A percentile compares a stretch with the other conserved stretches of the same genome.
These are phyloP conservation scores for Venturia canescens DNA, from an alignment of 1,140 invertebrate species.

Conservation along the genomic window DNA sequence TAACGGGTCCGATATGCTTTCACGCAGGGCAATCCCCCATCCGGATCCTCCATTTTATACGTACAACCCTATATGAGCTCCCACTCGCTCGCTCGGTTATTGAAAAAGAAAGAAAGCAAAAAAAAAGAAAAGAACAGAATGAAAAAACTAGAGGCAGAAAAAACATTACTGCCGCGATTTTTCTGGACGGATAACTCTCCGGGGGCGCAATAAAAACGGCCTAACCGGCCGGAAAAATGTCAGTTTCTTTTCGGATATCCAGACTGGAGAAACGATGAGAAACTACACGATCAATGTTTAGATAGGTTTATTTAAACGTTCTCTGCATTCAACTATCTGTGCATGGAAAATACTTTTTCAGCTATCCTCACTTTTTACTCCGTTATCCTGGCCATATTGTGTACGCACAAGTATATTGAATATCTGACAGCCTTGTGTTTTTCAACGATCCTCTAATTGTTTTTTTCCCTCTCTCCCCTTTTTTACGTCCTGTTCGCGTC, in stretches of 20 bases:
- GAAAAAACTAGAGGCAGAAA: slow-evolving; percentile 17
- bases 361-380: too few species aligned
- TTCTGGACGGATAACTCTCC: slow-evolving; percentile 33
- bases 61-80: neutral
- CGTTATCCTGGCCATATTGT: too few species aligned
- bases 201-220: slow-evolving; percentile 35
- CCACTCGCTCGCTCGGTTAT: slow-evolving; percentile 16
- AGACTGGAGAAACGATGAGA: neutral
- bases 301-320: slow-evolving; percentile 27
- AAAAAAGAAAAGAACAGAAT: too few species aligned
- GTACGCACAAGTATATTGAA: too few species aligned
- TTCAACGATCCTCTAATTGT: too few species aligned
- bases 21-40: neutral
- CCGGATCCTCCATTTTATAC: neutral
- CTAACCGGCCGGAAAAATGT: slow-evolving; percentile 36
- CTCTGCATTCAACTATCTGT: neutral
- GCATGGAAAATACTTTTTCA: too few species aligned
- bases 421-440: too few species aligned
- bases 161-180: slow-evolving; percentile 29
- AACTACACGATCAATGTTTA: slow-evolving; percentile 27
- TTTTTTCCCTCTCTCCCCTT: too few species aligned
- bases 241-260: slow-evolving; percentile 24
- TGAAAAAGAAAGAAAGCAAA: slow-evolving; percentile 31
- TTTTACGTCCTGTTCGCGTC: too few species aligned
- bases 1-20: neutral